Evolutionary conservation across 2,888 invertebrate species (phyloP).

Genomic region (Athripsodes cinereus): DNA sequence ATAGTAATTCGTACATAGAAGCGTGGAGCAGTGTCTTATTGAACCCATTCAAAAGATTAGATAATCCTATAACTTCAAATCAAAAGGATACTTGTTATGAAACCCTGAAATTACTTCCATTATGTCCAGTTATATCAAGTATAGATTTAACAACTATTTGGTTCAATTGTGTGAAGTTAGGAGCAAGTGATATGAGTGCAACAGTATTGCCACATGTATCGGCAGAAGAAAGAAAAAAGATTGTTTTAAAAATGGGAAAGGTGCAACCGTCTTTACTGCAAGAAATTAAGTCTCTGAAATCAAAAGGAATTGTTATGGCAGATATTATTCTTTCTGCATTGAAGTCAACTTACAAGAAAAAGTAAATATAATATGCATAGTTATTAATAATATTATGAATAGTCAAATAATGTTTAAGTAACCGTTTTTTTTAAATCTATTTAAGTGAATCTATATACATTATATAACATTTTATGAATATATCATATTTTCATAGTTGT

Average conservation of each 20-base stretch:
- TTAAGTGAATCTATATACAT: too few relatives aligned
- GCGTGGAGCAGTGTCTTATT: constrained; percentile 45
- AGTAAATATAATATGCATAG: neutral
- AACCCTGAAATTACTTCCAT: constrained; percentile 42
- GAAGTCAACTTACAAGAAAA: constrained; percentile 17
- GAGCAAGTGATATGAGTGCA: constrained; percentile 43
- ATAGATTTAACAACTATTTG: constrained; percentile 45
- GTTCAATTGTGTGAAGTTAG: constrained; percentile 45
- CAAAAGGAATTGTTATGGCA: constrained; percentile 23
- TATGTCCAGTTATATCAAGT: constrained; percentile 44
- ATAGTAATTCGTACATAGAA: constrained; percentile 37
- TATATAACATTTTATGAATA: too few relatives aligned
- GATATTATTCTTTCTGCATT: constrained; percentile 19
- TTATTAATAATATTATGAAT: too few relatives aligned
- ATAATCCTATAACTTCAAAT: constrained; percentile 45
- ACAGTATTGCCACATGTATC: constrained; percentile 46
- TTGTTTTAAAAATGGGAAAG: constrained; percentile 40
- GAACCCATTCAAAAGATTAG: constrained; percentile 44
- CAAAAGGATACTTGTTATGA: constrained; percentile 44
- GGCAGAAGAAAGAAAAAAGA: constrained; percentile 37
- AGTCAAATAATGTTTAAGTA: too few relatives aligned
- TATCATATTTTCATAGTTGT: too few relatives aligned
- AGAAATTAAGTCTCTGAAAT: constrained; percentile 23
- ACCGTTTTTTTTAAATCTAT: too few relatives aligned
- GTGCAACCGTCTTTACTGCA: constrained; percentile 33